These are phyloP conservation scores for Girardia tigrina DNA, from an alignment of 2,888 invertebrate genomes.

Conservation along the genomic window DNA sequence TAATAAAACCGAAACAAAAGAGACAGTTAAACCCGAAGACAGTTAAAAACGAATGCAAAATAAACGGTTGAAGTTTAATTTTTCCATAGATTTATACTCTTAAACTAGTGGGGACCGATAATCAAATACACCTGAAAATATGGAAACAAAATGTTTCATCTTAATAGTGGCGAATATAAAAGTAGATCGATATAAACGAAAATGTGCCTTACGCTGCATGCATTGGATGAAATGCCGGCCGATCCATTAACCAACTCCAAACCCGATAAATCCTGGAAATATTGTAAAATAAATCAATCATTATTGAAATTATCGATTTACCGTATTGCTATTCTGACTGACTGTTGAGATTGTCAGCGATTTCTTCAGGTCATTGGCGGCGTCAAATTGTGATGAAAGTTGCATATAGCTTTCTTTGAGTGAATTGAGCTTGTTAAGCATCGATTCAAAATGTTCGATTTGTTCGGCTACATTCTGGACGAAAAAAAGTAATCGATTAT, in stretches of 20 bases:
- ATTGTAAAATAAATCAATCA: background rate
- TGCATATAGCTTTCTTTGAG: slow-evolving; percentile 10
- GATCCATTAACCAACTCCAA: background rate
- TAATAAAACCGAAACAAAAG: no score
- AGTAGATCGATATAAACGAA: no score
- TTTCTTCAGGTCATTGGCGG: background rate
- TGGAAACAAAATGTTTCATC: no score
- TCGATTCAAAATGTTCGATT: slow-evolving; percentile 19
- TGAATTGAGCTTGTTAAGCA: background rate
- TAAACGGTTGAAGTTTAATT: no score
- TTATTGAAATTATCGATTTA: background rate
- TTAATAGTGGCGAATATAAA: no score
- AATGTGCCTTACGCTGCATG: no score
- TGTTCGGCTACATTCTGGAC: background rate
- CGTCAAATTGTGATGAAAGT: background rate
- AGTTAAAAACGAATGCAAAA: no score
- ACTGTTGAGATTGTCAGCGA: background rate
- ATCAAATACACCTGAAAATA: no score
- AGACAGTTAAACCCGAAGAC: no score
- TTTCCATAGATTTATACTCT: no score
- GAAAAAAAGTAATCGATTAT: background rate
- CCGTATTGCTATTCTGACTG: background rate
- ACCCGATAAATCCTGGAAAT: background rate
- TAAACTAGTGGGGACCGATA: no score
- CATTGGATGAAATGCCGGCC: background rate